Evolutionary conservation across 2,888 invertebrate genomes (phyloP).

Genomic region (Teinopalpus imperialis): DNA sequence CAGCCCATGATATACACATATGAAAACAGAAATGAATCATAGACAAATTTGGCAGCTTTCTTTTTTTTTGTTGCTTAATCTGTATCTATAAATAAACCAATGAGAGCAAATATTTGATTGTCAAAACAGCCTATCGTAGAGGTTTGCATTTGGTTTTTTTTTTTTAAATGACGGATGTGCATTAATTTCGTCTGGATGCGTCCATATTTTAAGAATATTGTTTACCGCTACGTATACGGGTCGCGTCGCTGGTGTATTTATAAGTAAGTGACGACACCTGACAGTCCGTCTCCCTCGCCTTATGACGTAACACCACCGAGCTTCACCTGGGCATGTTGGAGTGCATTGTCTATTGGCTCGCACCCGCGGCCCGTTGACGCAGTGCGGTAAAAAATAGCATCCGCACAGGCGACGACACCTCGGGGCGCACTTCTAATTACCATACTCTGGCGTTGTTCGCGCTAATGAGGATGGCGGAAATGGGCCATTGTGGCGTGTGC

Average conservation of each 20-base stretch:
- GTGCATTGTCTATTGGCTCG: slow-evolving; percentile 19
- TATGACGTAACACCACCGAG: slow-evolving; percentile 6
- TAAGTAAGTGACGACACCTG: slow-evolving; percentile 1
- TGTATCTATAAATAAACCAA: no score
- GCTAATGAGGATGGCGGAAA: slow-evolving; percentile 21
- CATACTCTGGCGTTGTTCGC: slow-evolving; percentile 1
- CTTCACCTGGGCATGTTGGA: background rate
- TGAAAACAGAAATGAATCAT: no score
- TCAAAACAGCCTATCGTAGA: no score
- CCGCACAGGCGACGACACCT: slow-evolving; percentile 6
- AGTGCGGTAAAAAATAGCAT: slow-evolving; percentile 25
- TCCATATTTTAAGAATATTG: no score
- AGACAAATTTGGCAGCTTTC: no score
- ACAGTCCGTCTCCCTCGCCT: background rate
- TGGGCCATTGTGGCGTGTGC: slow-evolving; percentile 18
- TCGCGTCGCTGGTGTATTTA: slow-evolving; percentile 1
- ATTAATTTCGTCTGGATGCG: no score
- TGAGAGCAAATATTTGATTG: no score
- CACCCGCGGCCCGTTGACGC: slow-evolving; percentile 9
- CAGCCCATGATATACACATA: no score
- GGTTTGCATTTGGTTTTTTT: no score
- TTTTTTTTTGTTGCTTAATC: no score
- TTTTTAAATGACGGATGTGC: no score
- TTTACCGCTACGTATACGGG: no score
- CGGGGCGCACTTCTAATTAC: slow-evolving; percentile 18